Conservation (phyloP, 2,888 invertebrate genomes). For the Philonicus albiceps region DNA sequence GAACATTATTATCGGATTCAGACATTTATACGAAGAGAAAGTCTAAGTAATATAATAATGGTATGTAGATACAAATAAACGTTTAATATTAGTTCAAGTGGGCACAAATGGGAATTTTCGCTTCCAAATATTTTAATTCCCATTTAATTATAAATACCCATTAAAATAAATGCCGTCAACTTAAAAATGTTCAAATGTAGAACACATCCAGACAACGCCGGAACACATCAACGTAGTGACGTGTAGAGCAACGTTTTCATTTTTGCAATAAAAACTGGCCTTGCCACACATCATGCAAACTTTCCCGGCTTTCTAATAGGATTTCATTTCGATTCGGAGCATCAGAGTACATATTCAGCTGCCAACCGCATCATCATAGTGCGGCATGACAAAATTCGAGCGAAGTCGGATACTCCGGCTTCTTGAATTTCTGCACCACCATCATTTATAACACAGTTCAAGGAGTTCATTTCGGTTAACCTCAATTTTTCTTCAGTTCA, state of each 20-base stretch:
- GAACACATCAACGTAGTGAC: background rate
- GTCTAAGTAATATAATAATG: too few species aligned
- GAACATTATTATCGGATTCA: too few species aligned
- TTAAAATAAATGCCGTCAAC: background rate
- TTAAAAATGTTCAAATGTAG: background rate
- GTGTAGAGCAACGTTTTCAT: background rate
- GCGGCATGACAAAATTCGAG: background rate
- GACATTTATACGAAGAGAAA: too few species aligned
- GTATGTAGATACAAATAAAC: background rate
- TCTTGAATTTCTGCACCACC: constrained; percentile 12
- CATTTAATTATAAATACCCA: too few species aligned
- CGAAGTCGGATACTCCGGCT: background rate
- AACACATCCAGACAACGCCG: background rate
- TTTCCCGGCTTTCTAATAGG: background rate
- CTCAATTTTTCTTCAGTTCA: constrained; percentile 42
- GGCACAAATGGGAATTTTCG: background rate
- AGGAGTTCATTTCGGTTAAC: constrained; percentile 40
- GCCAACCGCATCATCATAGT: background rate
- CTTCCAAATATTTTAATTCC: background rate
- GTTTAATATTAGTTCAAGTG: background rate
- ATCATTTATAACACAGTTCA: constrained; percentile 30
- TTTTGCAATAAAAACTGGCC: constrained; percentile 5
- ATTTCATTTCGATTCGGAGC: background rate
- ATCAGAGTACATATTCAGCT: background rate
- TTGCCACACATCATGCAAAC: constrained; percentile 11